Evolutionary conservation across 2,888 invertebrate species (phyloP).

Genomic region (Heliconius hortense): DNA sequence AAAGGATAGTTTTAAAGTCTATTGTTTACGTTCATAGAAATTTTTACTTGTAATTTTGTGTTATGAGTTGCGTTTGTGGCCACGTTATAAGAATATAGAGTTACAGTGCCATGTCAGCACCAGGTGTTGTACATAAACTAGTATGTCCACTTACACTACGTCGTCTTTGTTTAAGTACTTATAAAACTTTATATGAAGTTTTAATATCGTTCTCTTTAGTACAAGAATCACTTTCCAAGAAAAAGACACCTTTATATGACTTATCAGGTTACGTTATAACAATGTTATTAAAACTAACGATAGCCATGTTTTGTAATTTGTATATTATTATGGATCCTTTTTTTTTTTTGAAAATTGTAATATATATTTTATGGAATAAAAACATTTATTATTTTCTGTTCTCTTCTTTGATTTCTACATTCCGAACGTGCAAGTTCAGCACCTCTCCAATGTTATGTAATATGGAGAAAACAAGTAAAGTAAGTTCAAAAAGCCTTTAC

Average conservation of each 20-base stretch:
- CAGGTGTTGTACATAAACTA: conserved; percentile 37
- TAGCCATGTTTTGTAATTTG: background rate
- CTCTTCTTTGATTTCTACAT: too few relatives aligned
- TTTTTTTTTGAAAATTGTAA: background rate
- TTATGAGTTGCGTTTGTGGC: conserved; percentile 29
- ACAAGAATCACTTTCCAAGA: conserved; percentile 15
- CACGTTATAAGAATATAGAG: conserved; percentile 33
- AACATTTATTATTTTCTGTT: too few relatives aligned
- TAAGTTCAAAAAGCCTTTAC: too few relatives aligned
- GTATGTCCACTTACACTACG: conserved; percentile 30
- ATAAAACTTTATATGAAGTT: conserved; percentile 24
- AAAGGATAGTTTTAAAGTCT: background rate
- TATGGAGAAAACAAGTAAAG: too few relatives aligned
- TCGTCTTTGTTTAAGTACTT: conserved; percentile 33
- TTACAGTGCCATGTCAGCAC: conserved; percentile 37
- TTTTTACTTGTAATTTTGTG: conserved; percentile 17
- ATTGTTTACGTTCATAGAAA: conserved; percentile 33
- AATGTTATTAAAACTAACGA: background rate
- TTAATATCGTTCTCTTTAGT: conserved; percentile 7
- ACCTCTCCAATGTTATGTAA: too few relatives aligned
- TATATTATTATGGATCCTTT: background rate
- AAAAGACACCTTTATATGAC: background rate
- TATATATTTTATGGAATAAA: background rate
- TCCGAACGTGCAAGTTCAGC: too few relatives aligned
- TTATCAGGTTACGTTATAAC: conserved; percentile 13